Percentiles rank a stretch among this genome's conserved stretches.
Evolutionary conservation across 1,140 invertebrate genomes (phyloP).

Genomic region (Lineus longissimus): DNA sequence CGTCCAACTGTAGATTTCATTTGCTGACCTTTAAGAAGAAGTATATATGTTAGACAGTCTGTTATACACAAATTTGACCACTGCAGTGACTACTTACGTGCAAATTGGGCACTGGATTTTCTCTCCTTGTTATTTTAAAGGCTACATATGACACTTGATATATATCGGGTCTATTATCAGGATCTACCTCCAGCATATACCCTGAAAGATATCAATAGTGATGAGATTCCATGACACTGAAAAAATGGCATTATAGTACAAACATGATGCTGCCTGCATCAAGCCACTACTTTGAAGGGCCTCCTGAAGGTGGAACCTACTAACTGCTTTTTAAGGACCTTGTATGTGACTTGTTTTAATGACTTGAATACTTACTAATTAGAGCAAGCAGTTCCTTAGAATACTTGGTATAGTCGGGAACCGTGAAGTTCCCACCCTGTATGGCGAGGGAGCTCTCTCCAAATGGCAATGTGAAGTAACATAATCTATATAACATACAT

Average conservation of each 20-base stretch:
- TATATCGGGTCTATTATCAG: slow-evolving; percentile 80
- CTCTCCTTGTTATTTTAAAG: slow-evolving; percentile 69
- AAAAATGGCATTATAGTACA: too few relatives aligned
- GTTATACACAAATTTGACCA: too few relatives aligned
- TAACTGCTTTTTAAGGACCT: too few relatives aligned
- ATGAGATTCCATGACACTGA: too few relatives aligned
- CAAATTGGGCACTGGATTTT: slow-evolving; percentile 78
- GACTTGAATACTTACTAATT: slow-evolving; percentile 57
- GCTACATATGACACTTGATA: slow-evolving; percentile 80
- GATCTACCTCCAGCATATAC: slow-evolving; percentile 81
- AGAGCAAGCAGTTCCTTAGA: slow-evolving; percentile 57
- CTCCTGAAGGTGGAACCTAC: too few relatives aligned
- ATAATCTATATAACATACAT: slow-evolving; percentile 86
- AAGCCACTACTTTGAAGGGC: too few relatives aligned
- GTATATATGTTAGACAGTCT: too few relatives aligned
- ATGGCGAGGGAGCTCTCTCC: slow-evolving; percentile 91
- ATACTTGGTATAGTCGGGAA: slow-evolving; percentile 79
- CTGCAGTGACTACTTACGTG: slow-evolving; percentile 60
- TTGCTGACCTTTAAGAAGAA: too few relatives aligned
- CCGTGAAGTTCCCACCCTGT: slow-evolving; percentile 82
- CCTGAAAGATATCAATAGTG: slow-evolving; percentile 56
- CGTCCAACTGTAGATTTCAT: too few relatives aligned
- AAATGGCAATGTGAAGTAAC: slow-evolving; percentile 88
- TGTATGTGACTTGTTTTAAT: too few relatives aligned
- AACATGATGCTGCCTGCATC: too few relatives aligned